Evolutionary conservation across 2,888 invertebrate species (phyloP).

Genomic region (Epistrophella euchroma): DNA sequence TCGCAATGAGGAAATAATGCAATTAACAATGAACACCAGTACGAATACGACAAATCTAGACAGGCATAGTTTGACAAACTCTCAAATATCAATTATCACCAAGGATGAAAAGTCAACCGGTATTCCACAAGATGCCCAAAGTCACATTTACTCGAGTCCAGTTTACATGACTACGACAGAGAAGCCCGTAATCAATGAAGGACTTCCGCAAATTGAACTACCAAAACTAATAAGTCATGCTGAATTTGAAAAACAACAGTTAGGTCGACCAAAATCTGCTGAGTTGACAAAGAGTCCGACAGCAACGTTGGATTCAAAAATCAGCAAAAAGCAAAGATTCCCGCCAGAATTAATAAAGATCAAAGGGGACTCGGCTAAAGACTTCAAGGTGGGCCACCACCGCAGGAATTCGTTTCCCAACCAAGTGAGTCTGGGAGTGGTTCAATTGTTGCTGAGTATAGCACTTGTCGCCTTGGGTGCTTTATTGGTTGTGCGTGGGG

Average conservation of each 20-base stretch:
- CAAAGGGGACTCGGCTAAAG: slow-evolving; percentile 79
- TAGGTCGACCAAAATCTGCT: slow-evolving; percentile 78
- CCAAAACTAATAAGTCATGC: slow-evolving; percentile 81
- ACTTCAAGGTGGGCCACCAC: slow-evolving; percentile 76
- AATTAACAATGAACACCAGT: slow-evolving; percentile 79
- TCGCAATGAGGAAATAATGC: slow-evolving; percentile 79
- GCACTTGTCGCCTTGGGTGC: slow-evolving; percentile 82
- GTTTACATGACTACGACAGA: slow-evolving; percentile 80
- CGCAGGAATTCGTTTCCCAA: slow-evolving; percentile 81
- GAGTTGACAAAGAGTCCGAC: slow-evolving; percentile 71
- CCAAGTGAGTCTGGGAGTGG: slow-evolving; percentile 81
- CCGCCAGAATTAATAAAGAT: slow-evolving; percentile 82
- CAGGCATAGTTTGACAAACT: slow-evolving; percentile 81
- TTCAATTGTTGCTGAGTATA: slow-evolving; percentile 82
- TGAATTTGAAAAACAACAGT: slow-evolving; percentile 81
- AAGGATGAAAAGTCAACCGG: slow-evolving; percentile 76
- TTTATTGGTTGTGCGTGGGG: slow-evolving; percentile 81
- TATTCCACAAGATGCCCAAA: slow-evolving; percentile 79
- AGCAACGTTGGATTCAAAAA: slow-evolving; percentile 80
- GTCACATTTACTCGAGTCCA: slow-evolving; percentile 83
- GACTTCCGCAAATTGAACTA: slow-evolving; percentile 72
- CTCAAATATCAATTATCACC: slow-evolving; percentile 81
- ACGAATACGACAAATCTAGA: slow-evolving; percentile 80
- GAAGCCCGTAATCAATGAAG: slow-evolving; percentile 67
- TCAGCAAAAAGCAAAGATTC: slow-evolving; percentile 82